Evolutionary conservation across 1,140 invertebrate genomes (phyloP).

Genomic region (Aphelenchoides avenae): DNA sequence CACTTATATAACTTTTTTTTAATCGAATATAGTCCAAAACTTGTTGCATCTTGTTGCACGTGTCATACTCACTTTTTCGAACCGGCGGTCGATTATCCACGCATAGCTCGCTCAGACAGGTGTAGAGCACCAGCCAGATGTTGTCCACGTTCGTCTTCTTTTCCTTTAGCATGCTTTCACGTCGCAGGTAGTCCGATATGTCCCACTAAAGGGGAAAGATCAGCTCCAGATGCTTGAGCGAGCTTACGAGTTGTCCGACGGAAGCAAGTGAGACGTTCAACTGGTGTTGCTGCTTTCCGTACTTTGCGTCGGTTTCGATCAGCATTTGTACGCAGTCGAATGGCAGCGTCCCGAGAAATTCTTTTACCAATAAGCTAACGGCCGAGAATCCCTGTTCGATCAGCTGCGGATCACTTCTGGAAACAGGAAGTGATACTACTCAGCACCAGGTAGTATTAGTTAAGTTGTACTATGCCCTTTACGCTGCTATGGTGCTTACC

Average conservation of each 20-base stretch:
- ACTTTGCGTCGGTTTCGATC: constrained; percentile 88
- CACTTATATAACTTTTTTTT: no score
- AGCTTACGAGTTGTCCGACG: constrained; percentile 81
- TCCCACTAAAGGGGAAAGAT: constrained; percentile 51
- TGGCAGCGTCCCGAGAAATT: constrained; percentile 67
- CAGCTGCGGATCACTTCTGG: constrained; percentile 35
- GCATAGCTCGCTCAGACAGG: constrained; percentile 73
- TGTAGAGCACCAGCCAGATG: constrained; percentile 59
- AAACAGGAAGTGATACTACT: constrained; percentile 7
- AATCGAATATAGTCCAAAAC: no score
- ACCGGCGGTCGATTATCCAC: constrained; percentile 90
- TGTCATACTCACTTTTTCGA: constrained; percentile 92
- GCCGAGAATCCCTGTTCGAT: constrained; percentile 37
- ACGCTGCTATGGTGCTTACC: constrained; percentile 12
- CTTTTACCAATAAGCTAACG: constrained; percentile 74
- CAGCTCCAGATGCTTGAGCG: background rate
- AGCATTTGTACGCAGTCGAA: constrained; percentile 77
- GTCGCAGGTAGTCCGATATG: constrained; percentile 53
- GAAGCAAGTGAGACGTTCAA: constrained; percentile 96
- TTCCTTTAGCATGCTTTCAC: constrained; percentile 22
- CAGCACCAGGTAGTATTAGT: background rate
- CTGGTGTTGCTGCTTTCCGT: constrained; percentile 91
- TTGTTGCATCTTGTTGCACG: no score
- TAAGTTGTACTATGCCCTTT: background rate
- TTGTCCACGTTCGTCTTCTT: constrained; percentile 27